Conservation (phyloP, 2,113 vertebrate species). For the Elephas maximus region DNA sequence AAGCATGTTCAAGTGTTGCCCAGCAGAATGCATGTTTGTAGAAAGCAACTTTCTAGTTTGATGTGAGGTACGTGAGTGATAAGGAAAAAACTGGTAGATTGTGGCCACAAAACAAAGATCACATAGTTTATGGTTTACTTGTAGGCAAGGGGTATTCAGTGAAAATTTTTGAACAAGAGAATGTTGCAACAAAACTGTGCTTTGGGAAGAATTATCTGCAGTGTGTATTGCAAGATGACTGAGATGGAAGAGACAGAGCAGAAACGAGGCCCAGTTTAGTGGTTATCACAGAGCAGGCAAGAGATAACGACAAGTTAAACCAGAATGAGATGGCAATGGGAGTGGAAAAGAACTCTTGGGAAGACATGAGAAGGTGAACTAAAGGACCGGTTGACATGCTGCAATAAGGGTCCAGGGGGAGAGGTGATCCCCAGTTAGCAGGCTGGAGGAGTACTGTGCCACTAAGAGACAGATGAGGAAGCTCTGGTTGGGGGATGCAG, state of each 20-base stretch:
- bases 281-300: not conserved
- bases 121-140: not conserved
- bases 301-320: not conserved
- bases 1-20: not conserved
- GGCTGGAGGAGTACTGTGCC: no score
- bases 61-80: rapidly evolving
- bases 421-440: no score
- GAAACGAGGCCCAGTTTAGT: rapidly evolving
- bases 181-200: not conserved
- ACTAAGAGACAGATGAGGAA: not conserved
- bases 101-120: not conserved
- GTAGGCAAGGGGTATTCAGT: not conserved
- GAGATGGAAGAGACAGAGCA: not conserved
- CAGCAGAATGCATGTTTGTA: not conserved
- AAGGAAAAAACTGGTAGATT: not conserved
- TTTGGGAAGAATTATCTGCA: not conserved
- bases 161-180: not conserved
- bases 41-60: not conserved
- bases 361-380: not conserved
- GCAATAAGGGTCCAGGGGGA: rapidly evolving
- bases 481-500: not conserved
- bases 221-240: not conserved
- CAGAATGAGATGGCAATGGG: not conserved
- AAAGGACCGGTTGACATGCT: not conserved
- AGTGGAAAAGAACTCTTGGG: no score